Conservation (phyloP, 64 coral and sea anemone species). For the Cladopsammia gracilis region DNA sequence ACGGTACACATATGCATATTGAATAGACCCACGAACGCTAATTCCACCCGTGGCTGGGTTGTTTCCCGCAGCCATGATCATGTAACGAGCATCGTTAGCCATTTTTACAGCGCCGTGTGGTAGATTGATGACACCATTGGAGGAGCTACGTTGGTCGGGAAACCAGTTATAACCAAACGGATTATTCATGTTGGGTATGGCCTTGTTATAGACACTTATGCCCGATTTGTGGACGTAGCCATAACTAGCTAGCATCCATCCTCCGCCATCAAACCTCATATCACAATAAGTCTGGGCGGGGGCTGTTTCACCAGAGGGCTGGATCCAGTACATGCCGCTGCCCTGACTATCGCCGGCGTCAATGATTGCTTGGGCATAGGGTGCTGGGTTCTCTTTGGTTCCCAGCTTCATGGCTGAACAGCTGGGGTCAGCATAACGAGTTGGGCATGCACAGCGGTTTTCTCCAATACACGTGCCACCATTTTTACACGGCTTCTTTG, state of each 20-base stretch:
- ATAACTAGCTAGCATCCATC: constrained; percentile 97
- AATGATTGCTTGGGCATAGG: constrained; percentile 83
- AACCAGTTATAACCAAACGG: constrained; percentile 83
- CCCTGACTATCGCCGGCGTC: constrained; percentile 79
- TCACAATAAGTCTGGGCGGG: constrained; percentile 90
- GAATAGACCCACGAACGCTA: too few relatives aligned
- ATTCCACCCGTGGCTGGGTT: constrained; percentile 80
- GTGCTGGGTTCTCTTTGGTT: constrained; percentile 77
- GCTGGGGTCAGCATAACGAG: constrained; percentile 14
- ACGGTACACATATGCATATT: constrained; percentile 76
- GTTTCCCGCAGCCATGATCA: constrained; percentile 94
- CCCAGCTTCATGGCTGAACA: constrained; percentile 67
- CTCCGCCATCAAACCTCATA: constrained; percentile 77
- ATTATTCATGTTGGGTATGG: constrained; percentile 96
- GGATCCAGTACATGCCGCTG: constrained; percentile 97
- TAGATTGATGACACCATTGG: constrained; percentile 67
- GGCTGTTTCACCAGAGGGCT: constrained; percentile 80
- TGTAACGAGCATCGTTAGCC: constrained; percentile 70
- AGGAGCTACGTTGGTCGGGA: constrained; percentile 38
- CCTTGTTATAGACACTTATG: constrained; percentile 20
- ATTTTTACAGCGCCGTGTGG: constrained; percentile 75
- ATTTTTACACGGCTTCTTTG: too few relatives aligned
- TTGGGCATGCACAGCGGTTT: constrained; percentile 16
- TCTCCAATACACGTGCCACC: constrained; percentile 41
- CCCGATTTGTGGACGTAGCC: constrained; percentile 47